These are phyloP conservation scores for Protonibea diacanthus DNA, from an alignment of 2,797 vertebrate genomes.

Conservation along the genomic window DNA sequence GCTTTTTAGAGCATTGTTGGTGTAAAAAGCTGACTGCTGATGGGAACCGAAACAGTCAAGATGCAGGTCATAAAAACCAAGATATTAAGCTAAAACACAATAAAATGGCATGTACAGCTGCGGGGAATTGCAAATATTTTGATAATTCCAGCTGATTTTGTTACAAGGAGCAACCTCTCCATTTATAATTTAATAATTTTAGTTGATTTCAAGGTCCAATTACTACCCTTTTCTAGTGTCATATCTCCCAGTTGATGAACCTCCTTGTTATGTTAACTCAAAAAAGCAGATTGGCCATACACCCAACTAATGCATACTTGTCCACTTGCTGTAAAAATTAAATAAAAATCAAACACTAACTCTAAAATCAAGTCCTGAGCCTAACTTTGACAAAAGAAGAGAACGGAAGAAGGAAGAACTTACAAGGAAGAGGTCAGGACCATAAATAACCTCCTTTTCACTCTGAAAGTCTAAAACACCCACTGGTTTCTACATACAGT, in stretches of 20 bases:
- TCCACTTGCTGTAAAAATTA: background rate
- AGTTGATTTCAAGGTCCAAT: background rate
- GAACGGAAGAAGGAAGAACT: background rate
- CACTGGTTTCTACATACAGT: slow-evolving; percentile 14
- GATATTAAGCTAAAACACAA: background rate
- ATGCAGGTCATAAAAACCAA: background rate
- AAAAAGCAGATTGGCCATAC: background rate
- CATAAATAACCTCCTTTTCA: background rate
- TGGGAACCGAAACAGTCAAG: background rate
- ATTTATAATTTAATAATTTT: background rate
- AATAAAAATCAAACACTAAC: background rate
- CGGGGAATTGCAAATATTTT: background rate
- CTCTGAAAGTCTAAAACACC: slow-evolving; percentile 7
- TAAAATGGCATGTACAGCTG: background rate
- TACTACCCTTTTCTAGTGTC: background rate
- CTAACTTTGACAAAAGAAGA: background rate
- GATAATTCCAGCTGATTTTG: background rate
- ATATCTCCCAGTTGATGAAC: background rate
- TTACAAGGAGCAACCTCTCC: background rate
- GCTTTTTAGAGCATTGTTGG: too few relatives aligned
- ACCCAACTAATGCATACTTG: background rate
- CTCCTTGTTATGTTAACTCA: background rate
- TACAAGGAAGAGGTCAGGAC: background rate
- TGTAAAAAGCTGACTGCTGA: background rate
- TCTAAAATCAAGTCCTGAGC: background rate